phyloP scores from a whole-genome alignment of 1,140 invertebrate species.

The Whitmania pigra region DNA sequence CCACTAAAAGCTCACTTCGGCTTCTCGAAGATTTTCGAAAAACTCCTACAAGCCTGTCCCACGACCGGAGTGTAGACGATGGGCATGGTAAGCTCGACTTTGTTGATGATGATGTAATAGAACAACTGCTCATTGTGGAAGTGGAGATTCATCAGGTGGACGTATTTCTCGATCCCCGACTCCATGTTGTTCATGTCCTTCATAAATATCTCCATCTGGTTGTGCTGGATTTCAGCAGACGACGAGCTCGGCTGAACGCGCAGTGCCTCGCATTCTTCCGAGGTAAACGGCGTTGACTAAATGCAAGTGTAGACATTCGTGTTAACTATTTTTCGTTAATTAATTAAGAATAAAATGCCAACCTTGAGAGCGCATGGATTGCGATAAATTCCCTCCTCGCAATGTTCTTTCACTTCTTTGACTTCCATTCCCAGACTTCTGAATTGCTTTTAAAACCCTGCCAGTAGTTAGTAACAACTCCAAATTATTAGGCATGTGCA shows the following conservation, averaged over 20 bases:
- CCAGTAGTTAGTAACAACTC: too few relatives aligned
- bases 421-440: too few relatives aligned
- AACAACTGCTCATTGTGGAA: constrained; percentile 54
- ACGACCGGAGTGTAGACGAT: constrained; percentile 97
- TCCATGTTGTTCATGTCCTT: constrained; percentile 11
- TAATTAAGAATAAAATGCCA: too few relatives aligned
- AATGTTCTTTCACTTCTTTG: too few relatives aligned
- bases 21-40: constrained; percentile 80
- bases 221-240: neutral
- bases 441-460: too few relatives aligned
- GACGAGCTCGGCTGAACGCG: neutral
- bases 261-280: neutral
- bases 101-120: constrained; percentile 78
- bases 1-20: constrained; percentile 51
- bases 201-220: neutral
- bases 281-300: neutral
- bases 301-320: neutral
- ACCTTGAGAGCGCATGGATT: too few relatives aligned
- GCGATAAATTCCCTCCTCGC: too few relatives aligned
- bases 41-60: constrained; percentile 89
- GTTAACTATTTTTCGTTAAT: too few relatives aligned
- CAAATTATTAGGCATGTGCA: too few relatives aligned
- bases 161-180: constrained; percentile 37
- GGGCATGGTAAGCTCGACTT: constrained; percentile 88
- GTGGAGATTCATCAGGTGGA: constrained; percentile 36